Conservation (phyloP, 2,113 vertebrate species). For the Pseudorasbora parva region DNA sequence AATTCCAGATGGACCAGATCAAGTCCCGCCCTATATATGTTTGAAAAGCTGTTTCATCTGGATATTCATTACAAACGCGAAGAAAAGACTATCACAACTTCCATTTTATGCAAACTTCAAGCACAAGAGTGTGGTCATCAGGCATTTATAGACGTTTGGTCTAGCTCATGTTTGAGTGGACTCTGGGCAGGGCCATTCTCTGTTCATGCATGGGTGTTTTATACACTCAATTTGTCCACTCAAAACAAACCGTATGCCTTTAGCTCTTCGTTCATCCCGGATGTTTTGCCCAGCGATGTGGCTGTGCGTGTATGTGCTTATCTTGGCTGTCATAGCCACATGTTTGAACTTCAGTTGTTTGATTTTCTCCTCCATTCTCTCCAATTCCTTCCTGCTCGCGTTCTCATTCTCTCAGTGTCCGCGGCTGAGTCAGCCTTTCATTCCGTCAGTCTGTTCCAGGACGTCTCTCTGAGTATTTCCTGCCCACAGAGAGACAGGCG, state of each 20-base stretch:
- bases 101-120: too few relatives aligned
- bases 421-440: constrained; percentile 4
- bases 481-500: constrained; percentile 49
- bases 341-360: neutral
- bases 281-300: constrained; percentile 2
- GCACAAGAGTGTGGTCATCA: neutral
- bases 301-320: neutral
- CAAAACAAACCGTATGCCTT: constrained; percentile 1
- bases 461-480: constrained; percentile 55
- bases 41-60: too few relatives aligned
- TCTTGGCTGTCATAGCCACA: constrained; percentile 4
- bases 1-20: too few relatives aligned
- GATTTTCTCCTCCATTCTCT: constrained; percentile 17
- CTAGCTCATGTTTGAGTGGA: neutral
- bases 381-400: neutral
- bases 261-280: neutral
- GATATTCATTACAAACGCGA: too few relatives aligned
- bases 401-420: neutral
- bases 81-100: too few relatives aligned
- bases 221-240: neutral
- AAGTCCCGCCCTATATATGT: too few relatives aligned
- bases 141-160: neutral
- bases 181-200: neutral
- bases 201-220: neutral
- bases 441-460: neutral